phyloP scores from a whole-genome alignment of 2,888 invertebrate genomes.

The Ophion ventricosus region DNA sequence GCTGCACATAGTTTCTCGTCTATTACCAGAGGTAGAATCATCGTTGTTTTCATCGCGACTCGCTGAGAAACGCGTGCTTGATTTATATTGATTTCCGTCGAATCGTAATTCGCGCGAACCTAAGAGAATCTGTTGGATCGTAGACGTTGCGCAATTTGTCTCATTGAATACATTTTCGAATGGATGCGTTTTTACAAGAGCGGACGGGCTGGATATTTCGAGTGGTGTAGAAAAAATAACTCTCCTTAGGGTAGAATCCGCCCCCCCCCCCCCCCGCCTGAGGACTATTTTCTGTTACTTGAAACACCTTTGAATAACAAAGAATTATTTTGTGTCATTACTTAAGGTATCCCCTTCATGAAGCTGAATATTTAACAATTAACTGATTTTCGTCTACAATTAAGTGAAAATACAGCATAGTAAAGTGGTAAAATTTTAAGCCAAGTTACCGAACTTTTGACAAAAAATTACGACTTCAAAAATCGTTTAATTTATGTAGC shows the following conservation, averaged over 20 bases:
- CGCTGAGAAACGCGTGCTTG: not conserved
- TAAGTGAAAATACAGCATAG: no score
- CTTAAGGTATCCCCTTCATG: no score
- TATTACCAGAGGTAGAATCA: conserved; percentile 26
- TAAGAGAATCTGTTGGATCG: not conserved
- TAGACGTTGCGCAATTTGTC: not conserved
- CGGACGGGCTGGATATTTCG: not conserved
- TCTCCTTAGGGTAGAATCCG: not conserved
- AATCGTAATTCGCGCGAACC: not conserved
- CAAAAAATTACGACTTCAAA: no score
- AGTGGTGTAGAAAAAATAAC: not conserved
- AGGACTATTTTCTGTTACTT: not conserved
- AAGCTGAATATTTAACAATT: no score
- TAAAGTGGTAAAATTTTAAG: no score
- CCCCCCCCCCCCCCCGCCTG: no score
- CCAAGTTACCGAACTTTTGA: no score
- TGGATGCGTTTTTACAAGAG: not conserved
- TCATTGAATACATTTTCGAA: not conserved
- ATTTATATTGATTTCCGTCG: not conserved
- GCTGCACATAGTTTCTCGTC: conserved; percentile 13
- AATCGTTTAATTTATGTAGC: no score
- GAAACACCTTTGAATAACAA: not conserved
- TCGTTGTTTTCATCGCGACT: conserved; percentile 7
- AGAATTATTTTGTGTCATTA: no score
- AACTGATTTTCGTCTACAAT: no score